Base-by-base conservation (phyloP, 2,113 vertebrate genomes). In the Paratilapia polleni region DNA sequence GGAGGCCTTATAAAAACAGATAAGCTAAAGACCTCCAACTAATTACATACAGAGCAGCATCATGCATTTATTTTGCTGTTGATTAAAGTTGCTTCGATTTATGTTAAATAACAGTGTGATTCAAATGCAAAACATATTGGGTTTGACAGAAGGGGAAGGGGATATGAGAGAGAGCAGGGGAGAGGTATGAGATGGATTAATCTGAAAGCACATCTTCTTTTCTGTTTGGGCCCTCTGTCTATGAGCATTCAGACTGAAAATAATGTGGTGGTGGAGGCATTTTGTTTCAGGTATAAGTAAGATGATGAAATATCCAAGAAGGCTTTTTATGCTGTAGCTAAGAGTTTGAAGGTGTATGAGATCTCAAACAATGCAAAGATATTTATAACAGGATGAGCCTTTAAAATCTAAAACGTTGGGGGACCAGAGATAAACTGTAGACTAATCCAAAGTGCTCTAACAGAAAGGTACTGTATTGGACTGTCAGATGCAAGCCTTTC, bases 11-110 rank as follows among this genome's bases (percentile, higher is more conserved):
- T 81, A 83, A 92, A 93, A 92, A 88, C 92, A 90, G 91, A 94
- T 92, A 91, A 90, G 92, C 91, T 91, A 89, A 94, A 94, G 92
- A 93, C 90, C 87, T 70, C 88, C 78, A 28, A 87, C 89, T 94
- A 92, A 94, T 95, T 92, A 90, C 80, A 82, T 52, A 88, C 75
- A 20, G 58, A 70, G 87, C 15, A 5, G 78, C 88, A 77, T 89
- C 52, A 49, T 82, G 85, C 92, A 87, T 93, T 94, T 63, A 86
- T 94, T 94, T 86, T 77, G 63, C 80, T 63, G 90, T 90, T 93
- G 91, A 92, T 94, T 95, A 92, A 89, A 95, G 87, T 89, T 91
- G 79, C 77, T 94, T 94, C 88, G 86, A 92, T 95, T 94, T 93
- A 91, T 92, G 92, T 89, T 93, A 93, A 94, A 85, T 83, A 89